Evolutionary conservation across 2,888 invertebrate species (phyloP), one percentile per base, ranked within the genome.

Genomic region (Toxonevra muliebris): DNA sequence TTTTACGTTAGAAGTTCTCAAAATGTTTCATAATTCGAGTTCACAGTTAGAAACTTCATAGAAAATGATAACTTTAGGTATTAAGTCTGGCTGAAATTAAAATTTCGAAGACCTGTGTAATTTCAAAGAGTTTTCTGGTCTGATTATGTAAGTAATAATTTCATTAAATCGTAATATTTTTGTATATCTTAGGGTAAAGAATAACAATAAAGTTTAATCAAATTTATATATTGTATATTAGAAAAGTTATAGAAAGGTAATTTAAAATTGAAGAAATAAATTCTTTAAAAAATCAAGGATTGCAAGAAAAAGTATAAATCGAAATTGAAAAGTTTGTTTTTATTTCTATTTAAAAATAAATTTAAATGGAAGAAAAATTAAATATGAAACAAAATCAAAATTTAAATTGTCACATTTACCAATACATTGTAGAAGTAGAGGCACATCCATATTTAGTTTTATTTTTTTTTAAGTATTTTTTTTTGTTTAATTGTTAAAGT

Each of bases 321-420:
- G 19, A 53, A 53, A 19, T 4, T 15, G 12, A 17, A 41, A 50
- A 52, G n/a, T 10, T 48, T n/a, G n/a, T n/a, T n/a, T n/a, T n/a
- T n/a, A n/a, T n/a, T 50, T 41, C 2, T 52, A 61, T 11, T 52
- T 20, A 19, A 17, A n/a, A 30, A 52, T 10, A 61, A 48, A 41
- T 20, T n/a, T n/a, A n/a, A n/a, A n/a, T n/a, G 42, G 19, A 11
- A 48, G 20, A 15, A 17, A 61, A 48, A 48, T 45, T 30, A 61
- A 19, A 61, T 50, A 61, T 12, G 48, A 48, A 30, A 61, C 12
- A 9, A 53, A 19, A 41, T 8, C 41, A 30, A 30, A 30, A 30
- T 7, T 53, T 53, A 42, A 7, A 42, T 70, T 86, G 86, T 84
- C 86, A 87, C 83, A 86, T 86, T 86, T 84, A 79, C 73, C 76